These are phyloP conservation scores for Ceratotherium simum DNA, from an alignment of 2,113 vertebrate genomes.

Conservation along the genomic window DNA sequence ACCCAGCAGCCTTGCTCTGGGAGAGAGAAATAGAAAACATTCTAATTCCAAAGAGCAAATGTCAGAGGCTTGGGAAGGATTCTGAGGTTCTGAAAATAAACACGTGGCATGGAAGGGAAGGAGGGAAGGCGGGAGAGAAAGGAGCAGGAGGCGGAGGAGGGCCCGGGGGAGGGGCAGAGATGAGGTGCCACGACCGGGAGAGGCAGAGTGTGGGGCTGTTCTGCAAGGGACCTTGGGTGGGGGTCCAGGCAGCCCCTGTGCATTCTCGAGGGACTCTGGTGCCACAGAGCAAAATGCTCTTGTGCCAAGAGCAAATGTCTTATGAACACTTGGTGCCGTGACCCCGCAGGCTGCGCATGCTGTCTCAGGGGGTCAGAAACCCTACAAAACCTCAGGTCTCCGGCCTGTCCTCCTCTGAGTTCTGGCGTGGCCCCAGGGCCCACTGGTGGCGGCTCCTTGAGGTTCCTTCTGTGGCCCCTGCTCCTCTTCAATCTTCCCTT, in stretches of 20 bases:
- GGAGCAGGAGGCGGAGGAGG: not conserved
- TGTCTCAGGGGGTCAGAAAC: not conserved
- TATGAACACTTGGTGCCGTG: not conserved
- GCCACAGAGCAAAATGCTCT: not conserved
- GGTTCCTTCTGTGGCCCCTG: not conserved
- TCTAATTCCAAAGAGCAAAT: slow-evolving; percentile 73
- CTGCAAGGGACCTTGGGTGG: accelerated
- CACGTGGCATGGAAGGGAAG: accelerated
- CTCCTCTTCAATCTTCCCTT: not conserved
- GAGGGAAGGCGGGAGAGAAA: not conserved
- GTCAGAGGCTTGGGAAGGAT: slow-evolving; percentile 46
- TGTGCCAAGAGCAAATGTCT: too few species aligned
- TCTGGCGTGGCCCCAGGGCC: accelerated
- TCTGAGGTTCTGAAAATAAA: slow-evolving; percentile 64
- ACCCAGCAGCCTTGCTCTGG: not conserved
- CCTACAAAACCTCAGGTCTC: not conserved
- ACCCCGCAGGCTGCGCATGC: not conserved
- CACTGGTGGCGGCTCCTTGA: not conserved
- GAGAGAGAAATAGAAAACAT: slow-evolving; percentile 44
- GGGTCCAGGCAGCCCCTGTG: not conserved
- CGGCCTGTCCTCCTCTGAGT: too few species aligned
- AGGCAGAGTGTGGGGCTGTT: not conserved
- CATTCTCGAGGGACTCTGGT: not conserved
- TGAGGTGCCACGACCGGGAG: not conserved
- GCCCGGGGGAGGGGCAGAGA: not conserved